A percentile compares a stretch with the other conserved stretches of the same genome.
phyloP scores from a whole-genome alignment of 1,140 invertebrate genomes.

The Sarcophaga bullata region DNA sequence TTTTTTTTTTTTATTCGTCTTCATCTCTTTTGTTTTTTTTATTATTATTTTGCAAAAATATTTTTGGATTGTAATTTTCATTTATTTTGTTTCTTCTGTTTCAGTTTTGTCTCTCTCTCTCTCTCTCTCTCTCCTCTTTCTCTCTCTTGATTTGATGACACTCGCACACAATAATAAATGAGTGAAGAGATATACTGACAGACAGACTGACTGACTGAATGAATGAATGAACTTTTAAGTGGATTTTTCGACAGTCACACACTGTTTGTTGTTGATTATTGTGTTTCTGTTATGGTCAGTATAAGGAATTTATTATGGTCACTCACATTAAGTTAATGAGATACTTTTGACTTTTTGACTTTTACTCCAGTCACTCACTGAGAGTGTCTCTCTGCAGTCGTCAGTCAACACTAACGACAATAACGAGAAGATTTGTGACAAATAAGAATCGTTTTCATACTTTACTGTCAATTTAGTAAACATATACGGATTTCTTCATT shows the following conservation, averaged over 20 bases:
- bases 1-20: neutral
- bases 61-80: neutral
- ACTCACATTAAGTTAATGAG: conserved; percentile 18
- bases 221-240: no score
- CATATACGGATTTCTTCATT: neutral
- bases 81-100: neutral
- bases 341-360: conserved; percentile 22
- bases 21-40: neutral
- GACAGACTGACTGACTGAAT: no score
- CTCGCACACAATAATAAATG: neutral
- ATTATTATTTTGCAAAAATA: no score
- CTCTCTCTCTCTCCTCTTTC: neutral
- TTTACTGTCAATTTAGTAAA: conserved; percentile 23
- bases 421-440: neutral
- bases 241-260: no score
- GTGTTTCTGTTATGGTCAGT: neutral
- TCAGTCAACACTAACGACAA: neutral
- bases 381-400: no score
- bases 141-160: neutral
- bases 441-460: neutral
- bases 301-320: conserved; percentile 7
- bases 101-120: neutral
- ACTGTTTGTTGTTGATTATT: neutral
- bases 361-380: neutral
- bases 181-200: neutral